phyloP scores from a whole-genome alignment of 2,113 vertebrate genomes.

The Phainopepla nitens region DNA sequence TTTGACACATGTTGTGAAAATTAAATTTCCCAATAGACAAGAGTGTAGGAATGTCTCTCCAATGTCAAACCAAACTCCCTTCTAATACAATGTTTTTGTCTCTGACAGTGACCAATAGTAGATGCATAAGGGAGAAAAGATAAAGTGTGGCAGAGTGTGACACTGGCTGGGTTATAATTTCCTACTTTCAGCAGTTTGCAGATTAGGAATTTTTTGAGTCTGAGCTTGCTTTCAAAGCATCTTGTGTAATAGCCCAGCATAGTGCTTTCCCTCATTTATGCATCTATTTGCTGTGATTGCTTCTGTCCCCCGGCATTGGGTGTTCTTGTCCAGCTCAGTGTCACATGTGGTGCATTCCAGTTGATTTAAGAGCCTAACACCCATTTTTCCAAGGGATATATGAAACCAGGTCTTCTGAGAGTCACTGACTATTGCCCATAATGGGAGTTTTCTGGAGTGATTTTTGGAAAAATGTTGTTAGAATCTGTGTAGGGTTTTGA shows the following conservation, averaged over 20 bases:
- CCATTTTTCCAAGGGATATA: background rate
- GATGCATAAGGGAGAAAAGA: background rate
- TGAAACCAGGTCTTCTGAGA: background rate
- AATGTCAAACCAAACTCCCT: background rate
- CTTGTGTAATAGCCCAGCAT: background rate
- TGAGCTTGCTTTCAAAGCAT: background rate
- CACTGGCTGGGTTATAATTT: background rate
- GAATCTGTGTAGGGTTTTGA: background rate
- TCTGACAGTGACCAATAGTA: background rate
- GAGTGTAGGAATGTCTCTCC: background rate
- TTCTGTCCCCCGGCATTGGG: background rate
- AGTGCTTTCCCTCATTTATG: background rate
- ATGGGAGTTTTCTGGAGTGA: background rate
- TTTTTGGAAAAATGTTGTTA: background rate
- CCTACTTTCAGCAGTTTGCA: background rate
- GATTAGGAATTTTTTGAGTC: background rate
- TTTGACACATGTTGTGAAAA: constrained; percentile 13
- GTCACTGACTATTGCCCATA: background rate
- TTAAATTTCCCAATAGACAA: background rate
- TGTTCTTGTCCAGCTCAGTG: background rate
- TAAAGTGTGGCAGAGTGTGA: background rate
- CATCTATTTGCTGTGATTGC: background rate
- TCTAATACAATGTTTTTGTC: background rate
- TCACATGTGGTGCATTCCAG: background rate
- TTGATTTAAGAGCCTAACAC: background rate